These are phyloP conservation scores for Netelia fuscicornis DNA, from an alignment of 2,888 invertebrate species.

Conservation along the genomic window DNA sequence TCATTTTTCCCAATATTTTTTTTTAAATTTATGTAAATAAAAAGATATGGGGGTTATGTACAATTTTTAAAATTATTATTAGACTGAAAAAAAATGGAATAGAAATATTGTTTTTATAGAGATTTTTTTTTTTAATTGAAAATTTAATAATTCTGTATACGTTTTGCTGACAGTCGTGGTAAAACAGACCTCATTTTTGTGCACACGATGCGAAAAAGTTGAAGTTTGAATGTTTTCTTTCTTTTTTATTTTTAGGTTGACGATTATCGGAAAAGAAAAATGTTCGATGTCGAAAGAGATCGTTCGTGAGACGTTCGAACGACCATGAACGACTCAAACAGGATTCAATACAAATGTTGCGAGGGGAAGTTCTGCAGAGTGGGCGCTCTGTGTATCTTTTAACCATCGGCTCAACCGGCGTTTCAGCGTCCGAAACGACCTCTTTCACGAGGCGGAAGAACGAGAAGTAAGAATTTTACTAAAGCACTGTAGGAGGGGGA, in stretches of 20 bases:
- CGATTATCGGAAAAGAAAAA: too few species aligned
- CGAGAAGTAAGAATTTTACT: neutral
- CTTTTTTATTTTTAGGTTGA: too few species aligned
- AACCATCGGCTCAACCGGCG: neutral
- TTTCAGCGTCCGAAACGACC: constrained; percentile 9
- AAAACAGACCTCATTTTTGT: too few species aligned
- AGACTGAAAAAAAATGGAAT: too few species aligned
- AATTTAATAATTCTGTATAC: too few species aligned
- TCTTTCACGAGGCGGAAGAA: neutral
- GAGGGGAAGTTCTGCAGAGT: constrained; percentile 12
- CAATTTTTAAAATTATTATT: neutral
- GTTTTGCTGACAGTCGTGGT: too few species aligned
- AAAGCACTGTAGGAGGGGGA: neutral
- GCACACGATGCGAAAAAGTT: too few species aligned
- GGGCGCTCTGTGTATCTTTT: constrained; percentile 15
- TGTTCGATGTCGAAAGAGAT: constrained; percentile 20
- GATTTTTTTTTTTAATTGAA: too few species aligned
- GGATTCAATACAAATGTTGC: constrained; percentile 18
- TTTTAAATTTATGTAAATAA: too few species aligned
- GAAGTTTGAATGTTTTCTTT: too few species aligned
- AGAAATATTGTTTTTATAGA: too few species aligned
- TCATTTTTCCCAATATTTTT: neutral
- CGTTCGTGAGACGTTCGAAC: constrained; percentile 16
- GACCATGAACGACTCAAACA: constrained; percentile 23
- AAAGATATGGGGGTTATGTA: neutral